Evolutionary conservation across 2,113 vertebrate species (phyloP), one percentile per base, ranked within the genome.

Genomic region (Actenoides hombroni): DNA sequence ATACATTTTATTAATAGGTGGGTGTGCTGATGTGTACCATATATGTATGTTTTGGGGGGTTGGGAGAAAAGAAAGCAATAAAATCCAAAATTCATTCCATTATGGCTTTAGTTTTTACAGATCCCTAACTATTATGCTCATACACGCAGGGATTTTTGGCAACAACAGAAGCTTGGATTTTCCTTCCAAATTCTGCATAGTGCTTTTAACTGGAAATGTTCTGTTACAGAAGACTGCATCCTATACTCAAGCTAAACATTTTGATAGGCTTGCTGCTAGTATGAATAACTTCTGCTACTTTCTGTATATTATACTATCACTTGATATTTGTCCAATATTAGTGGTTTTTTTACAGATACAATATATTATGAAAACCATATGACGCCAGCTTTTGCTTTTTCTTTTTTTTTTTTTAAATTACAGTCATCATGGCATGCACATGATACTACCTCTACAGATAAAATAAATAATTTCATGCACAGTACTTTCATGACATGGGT

Each of bases 391-490:
- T 40, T 79, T 65, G 25, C 48, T 49, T 23, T 46, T 46, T 40
- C 39, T 46, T 46, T 46, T 46, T 20, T 19, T 46, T 46, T 46
- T 25, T 51, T 51, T 51, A 51, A 51, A 51, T 61, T 81, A 81
- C 89, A 3, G 64, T 73, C 75, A 88, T 75, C 92, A 48, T 90
- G 63, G n/a, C 42, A 28, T 73, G 65, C 92, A 82, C 28, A 54
- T 69, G 90, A 60, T 88, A 35, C 16, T 79, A 16, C 14, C 16
- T 53, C 78, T 75, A 9, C 70, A 92, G 91, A 90, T 84, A 91
- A 94, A 92, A 97, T 96, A 98, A 95, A 97, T 96, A 94, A 78
- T 93, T 81, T 97, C 88, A 86, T 54, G 75, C 86, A 73, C 88
- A 57, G 83, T 73, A 97, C 94, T 87, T 91, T 89, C 77, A 94